Evolutionary conservation across 2,888 invertebrate species (phyloP).

Genomic region (Sesia apiformis): DNA sequence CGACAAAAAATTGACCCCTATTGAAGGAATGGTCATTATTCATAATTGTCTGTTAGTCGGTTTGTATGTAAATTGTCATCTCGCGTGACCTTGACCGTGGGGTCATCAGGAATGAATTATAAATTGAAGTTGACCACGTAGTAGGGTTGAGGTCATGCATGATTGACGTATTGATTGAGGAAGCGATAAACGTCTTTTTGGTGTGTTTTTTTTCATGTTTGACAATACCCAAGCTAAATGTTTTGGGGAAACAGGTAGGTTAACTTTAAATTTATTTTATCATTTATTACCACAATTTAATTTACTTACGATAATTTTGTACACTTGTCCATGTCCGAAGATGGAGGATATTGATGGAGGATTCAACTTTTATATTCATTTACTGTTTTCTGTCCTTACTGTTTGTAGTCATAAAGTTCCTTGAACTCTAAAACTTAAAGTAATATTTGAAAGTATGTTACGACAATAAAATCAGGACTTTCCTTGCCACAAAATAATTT

Average conservation of each 20-base stretch:
- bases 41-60: constrained; percentile 19
- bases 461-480: too few relatives aligned
- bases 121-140: constrained; percentile 64
- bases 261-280: too few relatives aligned
- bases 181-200: constrained; percentile 12
- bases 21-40: constrained; percentile 51
- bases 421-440: too few relatives aligned
- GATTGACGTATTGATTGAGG: constrained; percentile 44
- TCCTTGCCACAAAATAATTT: too few relatives aligned
- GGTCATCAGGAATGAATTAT: constrained; percentile 59
- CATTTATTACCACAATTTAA: too few relatives aligned
- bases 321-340: too few relatives aligned
- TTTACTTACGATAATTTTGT: too few relatives aligned
- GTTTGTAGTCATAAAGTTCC: too few relatives aligned
- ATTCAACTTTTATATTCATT: too few relatives aligned
- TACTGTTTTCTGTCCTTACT: too few relatives aligned
- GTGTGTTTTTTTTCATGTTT: background rate
- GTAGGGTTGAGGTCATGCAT: constrained; percentile 40
- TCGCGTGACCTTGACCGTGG: constrained; percentile 33
- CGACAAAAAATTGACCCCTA: constrained; percentile 50
- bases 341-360: too few relatives aligned
- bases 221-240: background rate
- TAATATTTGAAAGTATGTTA: too few relatives aligned
- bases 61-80: constrained; percentile 59
- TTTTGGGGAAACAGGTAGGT: background rate